Evolutionary conservation across 2,888 invertebrate species (phyloP).

Genomic region (Carcina quercana): DNA sequence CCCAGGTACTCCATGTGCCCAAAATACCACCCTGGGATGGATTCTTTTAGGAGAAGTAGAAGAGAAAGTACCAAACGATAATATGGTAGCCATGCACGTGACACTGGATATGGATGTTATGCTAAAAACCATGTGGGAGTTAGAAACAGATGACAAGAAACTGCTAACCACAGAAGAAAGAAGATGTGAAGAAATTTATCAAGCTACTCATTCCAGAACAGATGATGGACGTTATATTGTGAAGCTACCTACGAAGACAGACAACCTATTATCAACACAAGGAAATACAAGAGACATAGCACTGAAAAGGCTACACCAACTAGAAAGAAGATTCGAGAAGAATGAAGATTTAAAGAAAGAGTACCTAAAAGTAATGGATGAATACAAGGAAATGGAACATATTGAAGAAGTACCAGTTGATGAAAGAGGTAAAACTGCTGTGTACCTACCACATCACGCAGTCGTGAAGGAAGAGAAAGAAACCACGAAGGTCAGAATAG

Average conservation of each 20-base stretch:
- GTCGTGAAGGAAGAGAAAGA: conserved; percentile 19
- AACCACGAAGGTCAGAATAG: conserved; percentile 19
- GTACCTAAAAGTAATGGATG: not conserved
- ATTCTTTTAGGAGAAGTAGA: conserved; percentile 16
- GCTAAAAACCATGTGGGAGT: not conserved
- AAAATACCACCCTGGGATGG: conserved; percentile 18
- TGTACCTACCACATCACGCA: conserved; percentile 20
- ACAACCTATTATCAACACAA: not conserved
- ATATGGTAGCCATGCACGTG: not conserved
- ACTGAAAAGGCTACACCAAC: not conserved
- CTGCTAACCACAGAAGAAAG: not conserved
- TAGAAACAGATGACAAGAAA: not conserved
- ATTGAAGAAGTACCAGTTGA: conserved; percentile 5
- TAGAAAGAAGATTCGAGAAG: not conserved
- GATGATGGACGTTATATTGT: not conserved
- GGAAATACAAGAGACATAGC: not conserved
- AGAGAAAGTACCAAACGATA: not conserved
- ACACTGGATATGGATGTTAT: not conserved
- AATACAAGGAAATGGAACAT: conserved; percentile 9
- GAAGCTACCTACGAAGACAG: not conserved
- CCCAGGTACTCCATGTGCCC: conserved; percentile 18
- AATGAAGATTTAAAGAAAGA: not conserved
- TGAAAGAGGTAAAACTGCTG: conserved; percentile 1
- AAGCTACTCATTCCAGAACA: not conserved
- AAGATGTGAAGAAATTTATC: not conserved